Percentiles rank a stretch among this genome's conserved stretches.
phyloP scores from a whole-genome alignment of 1,140 invertebrate species.

The Drosophila hydei region DNA sequence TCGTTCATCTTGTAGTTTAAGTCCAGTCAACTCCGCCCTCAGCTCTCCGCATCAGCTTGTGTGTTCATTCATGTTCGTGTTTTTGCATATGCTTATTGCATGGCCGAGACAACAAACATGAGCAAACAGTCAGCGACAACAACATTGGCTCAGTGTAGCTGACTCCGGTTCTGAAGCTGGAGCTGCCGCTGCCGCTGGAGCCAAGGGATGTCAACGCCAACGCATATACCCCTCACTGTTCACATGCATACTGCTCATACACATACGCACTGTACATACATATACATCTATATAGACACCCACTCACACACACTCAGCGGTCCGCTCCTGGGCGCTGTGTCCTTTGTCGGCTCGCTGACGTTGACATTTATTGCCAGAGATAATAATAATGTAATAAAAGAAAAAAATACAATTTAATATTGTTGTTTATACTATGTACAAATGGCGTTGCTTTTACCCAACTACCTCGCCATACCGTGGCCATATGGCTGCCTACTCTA shows the following conservation, averaged over 20 bases:
- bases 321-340: constrained; percentile 48
- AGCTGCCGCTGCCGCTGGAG: constrained; percentile 14
- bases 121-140: constrained; percentile 37
- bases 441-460: constrained; percentile 39
- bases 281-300: constrained; percentile 37
- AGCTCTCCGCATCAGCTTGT: constrained; percentile 1
- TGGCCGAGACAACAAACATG: constrained; percentile 38
- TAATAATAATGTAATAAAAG: constrained; percentile 82
- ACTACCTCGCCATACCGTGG: background rate
- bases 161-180: constrained; percentile 8
- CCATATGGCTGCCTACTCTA: constrained; percentile 32
- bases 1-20: constrained; percentile 55
- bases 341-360: constrained; percentile 76
- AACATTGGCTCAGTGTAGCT: constrained; percentile 18
- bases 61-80: constrained; percentile 20
- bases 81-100: constrained; percentile 35
- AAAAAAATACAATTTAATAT: constrained; percentile 83
- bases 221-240: constrained; percentile 17
- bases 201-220: constrained; percentile 26
- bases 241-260: constrained; percentile 19
- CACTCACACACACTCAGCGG: constrained; percentile 41
- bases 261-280: constrained; percentile 36
- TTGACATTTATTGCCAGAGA: constrained; percentile 83
- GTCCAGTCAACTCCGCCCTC: constrained; percentile 15
- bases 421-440: constrained; percentile 76